Evolutionary conservation across 1,140 invertebrate genomes (phyloP), one percentile per base, ranked within the genome.

Genomic region (Drosophila teissieri): DNA sequence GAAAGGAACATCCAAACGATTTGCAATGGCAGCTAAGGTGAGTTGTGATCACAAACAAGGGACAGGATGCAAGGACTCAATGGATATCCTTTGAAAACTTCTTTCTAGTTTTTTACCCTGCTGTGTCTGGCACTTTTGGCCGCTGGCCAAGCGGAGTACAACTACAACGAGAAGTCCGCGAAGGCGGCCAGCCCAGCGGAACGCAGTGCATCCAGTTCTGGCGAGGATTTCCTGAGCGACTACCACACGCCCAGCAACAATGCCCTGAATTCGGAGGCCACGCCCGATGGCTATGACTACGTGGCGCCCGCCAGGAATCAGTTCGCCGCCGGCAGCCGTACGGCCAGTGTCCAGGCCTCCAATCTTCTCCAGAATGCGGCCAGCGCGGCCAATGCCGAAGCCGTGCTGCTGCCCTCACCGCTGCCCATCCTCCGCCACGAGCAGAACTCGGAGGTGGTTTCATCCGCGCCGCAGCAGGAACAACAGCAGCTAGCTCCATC

Each of bases 251-350:
- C 73, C 3, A 72, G 65, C 15, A 78, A 69, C 27, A 81, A 78
- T 36, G 70, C 46, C 6, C 10, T 78, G 12, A 86, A 86, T 19
- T 86, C 83, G 2, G 37, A 86, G 64, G 69, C 80, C 6, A 88
- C 76, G 2, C 84, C 84, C 17, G 69, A 64, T 8, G 84, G 84
- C 34, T 88, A 88, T 11, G 84, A 88, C 51, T 88, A 88, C 24
- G 31, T 53, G 1, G 44, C 56, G 0, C 57, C 78, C 11, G 48
- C 45, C 7, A 27, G 57, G 4, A 61, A 52, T 6, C 48, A 68
- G 19, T 77, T 77, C 12, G 37, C 73, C 2, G 73, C 74, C 5
- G 74, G 74, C 39, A 67, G 45, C 10, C 42, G 70, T 11, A 24
- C 42, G 5, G 62, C 75, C 42, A 73, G 67, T 52, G 51, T 19